Conservation (phyloP, 2,888 invertebrate species). For the Himalopsyche tibetana region DNA sequence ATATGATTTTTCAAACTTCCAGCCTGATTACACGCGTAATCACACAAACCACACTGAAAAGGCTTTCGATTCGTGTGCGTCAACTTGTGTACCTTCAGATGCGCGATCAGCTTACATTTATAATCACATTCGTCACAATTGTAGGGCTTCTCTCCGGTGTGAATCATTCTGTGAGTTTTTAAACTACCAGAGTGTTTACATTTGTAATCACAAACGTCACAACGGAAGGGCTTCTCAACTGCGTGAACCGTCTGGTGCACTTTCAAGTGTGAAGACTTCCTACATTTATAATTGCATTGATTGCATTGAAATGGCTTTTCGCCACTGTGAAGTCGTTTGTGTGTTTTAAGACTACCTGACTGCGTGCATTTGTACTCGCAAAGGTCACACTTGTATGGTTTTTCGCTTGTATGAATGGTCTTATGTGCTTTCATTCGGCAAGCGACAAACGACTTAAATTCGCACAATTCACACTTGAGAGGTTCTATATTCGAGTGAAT, state of each 20-base stretch:
- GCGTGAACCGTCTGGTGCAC: constrained; percentile 47
- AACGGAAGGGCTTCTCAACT: constrained; percentile 39
- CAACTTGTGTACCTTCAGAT: not conserved
- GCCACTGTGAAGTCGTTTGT: no score
- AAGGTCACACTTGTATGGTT: no score
- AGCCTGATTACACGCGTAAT: not conserved
- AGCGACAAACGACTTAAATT: no score
- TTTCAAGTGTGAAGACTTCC: constrained; percentile 28
- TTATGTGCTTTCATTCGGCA: no score
- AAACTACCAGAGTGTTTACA: constrained; percentile 48
- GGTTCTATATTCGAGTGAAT: no score
- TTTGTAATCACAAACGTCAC: constrained; percentile 43
- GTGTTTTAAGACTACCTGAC: no score
- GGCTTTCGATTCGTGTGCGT: constrained; percentile 13
- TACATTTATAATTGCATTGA: constrained; percentile 46
- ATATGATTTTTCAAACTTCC: constrained; percentile 51
- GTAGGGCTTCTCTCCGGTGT: not conserved
- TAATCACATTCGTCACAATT: no score
- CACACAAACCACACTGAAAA: constrained; percentile 51
- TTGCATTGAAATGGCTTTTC: constrained; percentile 29
- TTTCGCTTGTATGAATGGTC: no score
- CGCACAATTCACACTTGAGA: no score
- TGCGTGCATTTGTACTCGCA: no score
- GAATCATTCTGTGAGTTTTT: constrained; percentile 45
- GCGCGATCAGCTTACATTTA: no score